Evolutionary conservation across 2,797 vertebrate species (phyloP), one percentile per base, ranked within the genome.

Genomic region (Acestrorhynchus altus): DNA sequence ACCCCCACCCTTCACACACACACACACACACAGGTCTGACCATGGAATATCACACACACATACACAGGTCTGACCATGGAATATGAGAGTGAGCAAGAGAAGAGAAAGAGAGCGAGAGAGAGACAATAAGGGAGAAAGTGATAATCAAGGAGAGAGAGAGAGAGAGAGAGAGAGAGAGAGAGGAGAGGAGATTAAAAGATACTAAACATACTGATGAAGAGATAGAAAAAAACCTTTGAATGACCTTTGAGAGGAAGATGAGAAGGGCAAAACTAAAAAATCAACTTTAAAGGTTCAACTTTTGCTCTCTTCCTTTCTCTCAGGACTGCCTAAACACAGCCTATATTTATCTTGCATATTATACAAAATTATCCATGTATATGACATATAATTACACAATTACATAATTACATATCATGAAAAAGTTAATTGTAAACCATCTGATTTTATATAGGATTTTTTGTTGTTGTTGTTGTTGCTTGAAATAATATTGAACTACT

Each of bases 1-100:
- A 76, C 81, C 67, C 84, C 82, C 77, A 47, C 81, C 80, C 54
- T 64, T 22, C 56, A 54, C 76, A 60, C 74, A 85, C 84, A 84
- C 80, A 35, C 31, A 80, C 83, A 67, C 74, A 57, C 67, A 67
- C 60, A 65, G n/a, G n/a, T n/a, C n/a, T n/a, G n/a, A n/a, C n/a
- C 69, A 47, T n/a, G n/a, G n/a, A n/a, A n/a, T n/a, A n/a, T n/a
- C 76, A 47, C 68, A 72, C 68, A 69, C 40, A 59, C 49, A 57
- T 12, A n/a, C 12, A 24, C 28, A 24, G 20, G 39, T 42, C 24
- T 65, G 61, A 40, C 61, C 35, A 22, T 22, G 39, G 39, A 18
- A 44, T 24, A 26, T 16, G 13, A 57, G 35, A 46, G 16, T 42
- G 47, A 57, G 42, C 7, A 26, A 18, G 16, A 31, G 59, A 49